Conservation (phyloP, 2,797 vertebrate genomes). For the Phaenicophaeus curvirostris region DNA sequence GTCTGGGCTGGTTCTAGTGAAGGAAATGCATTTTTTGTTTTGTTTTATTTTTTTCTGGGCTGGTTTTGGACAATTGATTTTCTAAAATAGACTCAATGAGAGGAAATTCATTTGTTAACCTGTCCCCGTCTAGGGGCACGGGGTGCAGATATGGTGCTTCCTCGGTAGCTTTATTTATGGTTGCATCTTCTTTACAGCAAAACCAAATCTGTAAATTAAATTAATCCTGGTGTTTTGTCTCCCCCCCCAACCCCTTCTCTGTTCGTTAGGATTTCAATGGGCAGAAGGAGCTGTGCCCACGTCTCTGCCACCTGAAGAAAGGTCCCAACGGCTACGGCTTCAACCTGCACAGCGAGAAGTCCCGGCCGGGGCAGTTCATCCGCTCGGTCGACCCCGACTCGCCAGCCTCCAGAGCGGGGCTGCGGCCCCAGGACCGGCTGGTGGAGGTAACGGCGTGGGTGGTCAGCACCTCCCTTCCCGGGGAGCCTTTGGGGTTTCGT, state of each 20-base stretch:
- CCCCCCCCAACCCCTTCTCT: not conserved
- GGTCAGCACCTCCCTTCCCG: not conserved
- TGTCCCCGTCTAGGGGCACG: not conserved
- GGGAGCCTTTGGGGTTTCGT: not conserved
- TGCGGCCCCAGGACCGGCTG: slow-evolving; percentile 87
- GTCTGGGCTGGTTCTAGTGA: slow-evolving; percentile 1
- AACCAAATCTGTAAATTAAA: not conserved
- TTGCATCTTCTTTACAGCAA: not conserved
- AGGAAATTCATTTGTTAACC: slow-evolving; percentile 64
- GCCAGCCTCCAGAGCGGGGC: slow-evolving; percentile 82
- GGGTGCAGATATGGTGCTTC: not conserved
- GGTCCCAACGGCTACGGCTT: slow-evolving; percentile 90
- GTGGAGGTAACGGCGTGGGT: slow-evolving; percentile 79
- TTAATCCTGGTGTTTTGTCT: not conserved
- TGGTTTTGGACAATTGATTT: slow-evolving; percentile 34
- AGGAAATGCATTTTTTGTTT: slow-evolving; percentile 51
- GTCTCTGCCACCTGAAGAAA: slow-evolving; percentile 88
- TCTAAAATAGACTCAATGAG: slow-evolving; percentile 69
- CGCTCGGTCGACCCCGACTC: slow-evolving; percentile 89
- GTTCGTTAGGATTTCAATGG: slow-evolving; percentile 68
- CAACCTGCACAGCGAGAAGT: slow-evolving; percentile 92
- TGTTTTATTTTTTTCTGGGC: slow-evolving; percentile 30
- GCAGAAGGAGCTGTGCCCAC: slow-evolving; percentile 81
- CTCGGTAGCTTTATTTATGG: not conserved
- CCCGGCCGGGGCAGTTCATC: slow-evolving; percentile 87